A percentile compares a stretch with the other conserved stretches of the same genome.
These are phyloP conservation scores for Casuarius casuarius DNA, from an alignment of 2,113 vertebrate genomes.

Conservation along the genomic window DNA sequence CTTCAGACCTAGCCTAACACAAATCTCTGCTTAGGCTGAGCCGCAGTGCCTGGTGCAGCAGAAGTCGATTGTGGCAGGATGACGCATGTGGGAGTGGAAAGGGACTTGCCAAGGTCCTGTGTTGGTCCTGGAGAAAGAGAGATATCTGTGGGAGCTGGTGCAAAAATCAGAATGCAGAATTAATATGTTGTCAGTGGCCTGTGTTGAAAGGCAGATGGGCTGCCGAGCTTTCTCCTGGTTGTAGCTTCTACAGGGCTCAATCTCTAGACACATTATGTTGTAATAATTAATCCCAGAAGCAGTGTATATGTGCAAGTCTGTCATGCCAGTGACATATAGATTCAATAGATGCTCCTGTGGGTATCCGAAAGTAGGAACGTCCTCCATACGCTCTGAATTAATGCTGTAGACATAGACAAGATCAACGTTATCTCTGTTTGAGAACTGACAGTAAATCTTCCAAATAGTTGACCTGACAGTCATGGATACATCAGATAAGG, in stretches of 20 bases:
- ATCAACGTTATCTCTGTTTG: not conserved
- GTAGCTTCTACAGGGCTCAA: not conserved
- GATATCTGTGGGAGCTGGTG: not conserved
- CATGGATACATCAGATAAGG: not conserved
- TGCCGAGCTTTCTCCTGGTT: not conserved
- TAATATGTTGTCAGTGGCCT: not conserved
- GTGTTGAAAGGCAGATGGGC: not conserved
- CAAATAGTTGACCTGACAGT: not conserved
- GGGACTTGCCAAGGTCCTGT: not conserved
- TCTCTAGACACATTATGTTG: accelerated
- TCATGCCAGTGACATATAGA: not conserved
- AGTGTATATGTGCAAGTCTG: not conserved
- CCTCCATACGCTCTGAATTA: not conserved
- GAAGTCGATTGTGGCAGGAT: accelerated
- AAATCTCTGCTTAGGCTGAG: not conserved
- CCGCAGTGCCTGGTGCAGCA: not conserved
- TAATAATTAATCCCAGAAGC: not conserved
- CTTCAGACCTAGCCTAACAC: not conserved
- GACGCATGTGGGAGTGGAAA: accelerated
- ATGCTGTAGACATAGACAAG: not conserved
- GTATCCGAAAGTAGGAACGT: not conserved
- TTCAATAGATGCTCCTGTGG: not conserved
- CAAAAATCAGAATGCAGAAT: not conserved
- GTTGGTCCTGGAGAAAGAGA: not conserved
- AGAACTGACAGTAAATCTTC: not conserved